phyloP scores from a whole-genome alignment of 2,797 vertebrate species.

The Anguilla obscura region DNA sequence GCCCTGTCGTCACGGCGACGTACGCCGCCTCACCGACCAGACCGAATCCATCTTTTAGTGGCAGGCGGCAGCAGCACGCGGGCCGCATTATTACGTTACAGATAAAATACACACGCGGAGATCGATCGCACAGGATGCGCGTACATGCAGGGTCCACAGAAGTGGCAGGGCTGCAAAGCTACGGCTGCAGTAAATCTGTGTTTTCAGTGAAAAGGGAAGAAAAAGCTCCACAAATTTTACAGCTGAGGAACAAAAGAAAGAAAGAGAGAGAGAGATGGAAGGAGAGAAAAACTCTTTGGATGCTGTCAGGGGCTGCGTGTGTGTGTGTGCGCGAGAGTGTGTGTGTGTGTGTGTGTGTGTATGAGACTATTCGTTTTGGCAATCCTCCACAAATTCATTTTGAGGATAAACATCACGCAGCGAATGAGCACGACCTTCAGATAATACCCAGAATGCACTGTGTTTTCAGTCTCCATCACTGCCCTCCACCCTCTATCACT shows the following conservation, averaged over 20 bases:
- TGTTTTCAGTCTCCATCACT: not conserved
- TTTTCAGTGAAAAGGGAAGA: not conserved
- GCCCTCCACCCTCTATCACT: not conserved
- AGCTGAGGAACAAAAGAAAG: not conserved
- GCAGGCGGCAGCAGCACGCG: not conserved
- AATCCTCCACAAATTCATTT: not conserved
- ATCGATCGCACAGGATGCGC: not conserved
- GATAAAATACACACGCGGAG: not conserved
- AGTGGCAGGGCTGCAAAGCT: not conserved
- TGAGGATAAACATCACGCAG: not conserved
- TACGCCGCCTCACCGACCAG: not conserved
- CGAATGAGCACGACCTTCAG: slow-evolving; percentile 9
- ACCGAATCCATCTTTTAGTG: not conserved
- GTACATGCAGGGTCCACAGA: not conserved
- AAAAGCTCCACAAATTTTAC: not conserved
- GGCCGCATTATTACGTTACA: not conserved
- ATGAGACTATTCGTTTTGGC: not conserved
- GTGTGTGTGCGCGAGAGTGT: slow-evolving; percentile 1
- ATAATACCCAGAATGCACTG: not conserved
- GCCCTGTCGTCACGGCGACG: not conserved
- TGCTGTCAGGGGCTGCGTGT: slow-evolving; percentile 20
- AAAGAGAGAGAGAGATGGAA: not conserved
- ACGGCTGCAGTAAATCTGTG: not conserved
- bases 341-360: not conserved
- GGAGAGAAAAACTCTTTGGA: not conserved